Conservation (phyloP, 2,797 vertebrate species). For the Myotis daubentonii region DNA sequence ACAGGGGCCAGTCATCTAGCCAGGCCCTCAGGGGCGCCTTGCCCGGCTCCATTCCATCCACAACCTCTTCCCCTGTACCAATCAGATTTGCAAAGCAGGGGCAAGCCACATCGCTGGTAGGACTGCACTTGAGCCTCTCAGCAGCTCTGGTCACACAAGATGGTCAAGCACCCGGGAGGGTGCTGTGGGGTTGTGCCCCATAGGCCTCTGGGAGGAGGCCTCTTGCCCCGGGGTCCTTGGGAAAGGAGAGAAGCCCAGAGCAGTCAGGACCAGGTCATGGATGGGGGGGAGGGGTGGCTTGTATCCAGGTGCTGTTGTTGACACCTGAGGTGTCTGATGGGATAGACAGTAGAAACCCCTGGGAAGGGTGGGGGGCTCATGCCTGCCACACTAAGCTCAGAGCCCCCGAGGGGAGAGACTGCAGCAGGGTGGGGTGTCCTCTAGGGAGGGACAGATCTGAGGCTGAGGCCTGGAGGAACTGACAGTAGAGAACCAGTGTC, state of each 20-base stretch:
- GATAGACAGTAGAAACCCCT: neutral
- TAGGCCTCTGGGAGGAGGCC: neutral
- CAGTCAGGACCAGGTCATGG: rapidly evolving
- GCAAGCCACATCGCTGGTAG: rapidly evolving
- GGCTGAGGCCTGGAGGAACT: neutral
- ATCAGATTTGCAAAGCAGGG: neutral
- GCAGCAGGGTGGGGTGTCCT: neutral
- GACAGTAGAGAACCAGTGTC: neutral
- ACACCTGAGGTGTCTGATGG: neutral
- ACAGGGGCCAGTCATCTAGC: neutral
- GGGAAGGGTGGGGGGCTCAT: rapidly evolving
- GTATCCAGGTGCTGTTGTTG: no score
- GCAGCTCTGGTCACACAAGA: neutral
- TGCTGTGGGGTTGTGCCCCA: rapidly evolving
- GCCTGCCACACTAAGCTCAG: neutral
- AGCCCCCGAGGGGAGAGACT: neutral
- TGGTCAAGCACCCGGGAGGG: neutral
- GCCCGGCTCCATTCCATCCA: neutral
- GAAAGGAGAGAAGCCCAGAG: neutral
- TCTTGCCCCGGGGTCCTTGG: neutral
- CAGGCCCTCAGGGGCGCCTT: neutral
- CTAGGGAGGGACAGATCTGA: rapidly evolving
- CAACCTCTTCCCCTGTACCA: no score
- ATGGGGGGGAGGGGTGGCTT: no score
- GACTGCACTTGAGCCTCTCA: neutral